Evolutionary conservation across 2,113 vertebrate genomes (phyloP).

Genomic region (Megaceryle maxima): DNA sequence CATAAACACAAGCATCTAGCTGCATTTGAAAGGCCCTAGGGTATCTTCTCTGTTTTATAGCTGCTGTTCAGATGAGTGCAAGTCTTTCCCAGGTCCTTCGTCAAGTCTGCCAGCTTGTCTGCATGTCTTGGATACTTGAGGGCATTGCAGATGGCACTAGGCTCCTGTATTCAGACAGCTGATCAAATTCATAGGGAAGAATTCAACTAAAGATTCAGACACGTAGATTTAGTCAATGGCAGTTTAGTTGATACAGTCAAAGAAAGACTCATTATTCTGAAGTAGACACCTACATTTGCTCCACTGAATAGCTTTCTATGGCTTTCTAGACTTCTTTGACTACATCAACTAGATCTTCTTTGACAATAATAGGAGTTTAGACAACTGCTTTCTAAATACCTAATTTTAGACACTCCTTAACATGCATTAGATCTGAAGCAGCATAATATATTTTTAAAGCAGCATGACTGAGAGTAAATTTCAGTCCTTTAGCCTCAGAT

Average conservation of each 20-base stretch:
- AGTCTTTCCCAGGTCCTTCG: conserved; percentile 1
- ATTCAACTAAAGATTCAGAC: background rate
- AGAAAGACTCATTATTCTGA: conserved; percentile 3
- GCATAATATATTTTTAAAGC: background rate
- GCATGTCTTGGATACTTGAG: background rate
- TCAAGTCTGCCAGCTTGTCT: conserved; percentile 12
- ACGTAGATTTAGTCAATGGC: background rate
- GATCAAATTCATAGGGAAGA: background rate
- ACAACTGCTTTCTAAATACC: background rate
- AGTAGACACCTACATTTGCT: conserved; percentile 12
- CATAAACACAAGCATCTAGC: conserved; percentile 25
- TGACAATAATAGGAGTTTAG: background rate
- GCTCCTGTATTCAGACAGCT: background rate
- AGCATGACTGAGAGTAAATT: background rate
- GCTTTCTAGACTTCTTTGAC: conserved; percentile 10
- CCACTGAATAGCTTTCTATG: conserved; percentile 9
- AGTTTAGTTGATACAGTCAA: background rate
- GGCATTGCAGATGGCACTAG: background rate
- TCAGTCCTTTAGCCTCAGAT: background rate
- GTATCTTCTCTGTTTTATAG: conserved; percentile 13
- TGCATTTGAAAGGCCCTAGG: conserved; percentile 35
- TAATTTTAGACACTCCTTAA: conserved; percentile 28
- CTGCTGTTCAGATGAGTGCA: background rate
- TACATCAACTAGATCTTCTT: background rate
- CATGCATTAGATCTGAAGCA: background rate